Conservation (phyloP, 2,113 vertebrate species). For the Urocolius indicus region DNA sequence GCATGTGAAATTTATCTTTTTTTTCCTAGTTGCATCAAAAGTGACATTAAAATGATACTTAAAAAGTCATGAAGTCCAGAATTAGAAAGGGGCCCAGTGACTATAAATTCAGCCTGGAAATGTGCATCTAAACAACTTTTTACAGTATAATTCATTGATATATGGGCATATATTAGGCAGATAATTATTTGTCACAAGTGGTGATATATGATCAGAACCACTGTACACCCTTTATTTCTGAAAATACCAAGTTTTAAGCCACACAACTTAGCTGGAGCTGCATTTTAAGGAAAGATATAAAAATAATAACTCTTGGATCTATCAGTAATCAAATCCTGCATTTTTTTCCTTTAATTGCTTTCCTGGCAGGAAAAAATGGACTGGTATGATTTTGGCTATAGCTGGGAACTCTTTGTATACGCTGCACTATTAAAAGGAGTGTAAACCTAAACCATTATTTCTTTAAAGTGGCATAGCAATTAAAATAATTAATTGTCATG, state of each 20-base stretch:
- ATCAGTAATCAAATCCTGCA: background rate
- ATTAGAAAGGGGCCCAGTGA: background rate
- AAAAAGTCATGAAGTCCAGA: background rate
- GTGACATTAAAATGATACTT: background rate
- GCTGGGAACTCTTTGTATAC: background rate
- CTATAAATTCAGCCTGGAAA: background rate
- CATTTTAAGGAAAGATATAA: background rate
- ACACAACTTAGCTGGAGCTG: background rate
- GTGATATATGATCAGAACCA: background rate
- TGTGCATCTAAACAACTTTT: background rate
- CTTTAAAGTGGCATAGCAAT: background rate
- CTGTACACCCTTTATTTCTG: background rate
- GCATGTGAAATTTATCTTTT: background rate
- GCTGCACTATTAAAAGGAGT: background rate
- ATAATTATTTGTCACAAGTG: background rate
- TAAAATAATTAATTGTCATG: background rate
- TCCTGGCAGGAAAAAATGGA: background rate
- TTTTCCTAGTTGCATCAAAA: background rate
- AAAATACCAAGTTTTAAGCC: background rate
- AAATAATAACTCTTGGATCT: background rate
- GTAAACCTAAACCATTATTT: background rate
- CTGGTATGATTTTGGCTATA: background rate
- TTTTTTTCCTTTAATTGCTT: background rate
- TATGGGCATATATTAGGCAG: background rate
- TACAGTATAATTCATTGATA: background rate